Conservation (phyloP, 2,888 invertebrate genomes). For the Tenodera sinensis region DNA sequence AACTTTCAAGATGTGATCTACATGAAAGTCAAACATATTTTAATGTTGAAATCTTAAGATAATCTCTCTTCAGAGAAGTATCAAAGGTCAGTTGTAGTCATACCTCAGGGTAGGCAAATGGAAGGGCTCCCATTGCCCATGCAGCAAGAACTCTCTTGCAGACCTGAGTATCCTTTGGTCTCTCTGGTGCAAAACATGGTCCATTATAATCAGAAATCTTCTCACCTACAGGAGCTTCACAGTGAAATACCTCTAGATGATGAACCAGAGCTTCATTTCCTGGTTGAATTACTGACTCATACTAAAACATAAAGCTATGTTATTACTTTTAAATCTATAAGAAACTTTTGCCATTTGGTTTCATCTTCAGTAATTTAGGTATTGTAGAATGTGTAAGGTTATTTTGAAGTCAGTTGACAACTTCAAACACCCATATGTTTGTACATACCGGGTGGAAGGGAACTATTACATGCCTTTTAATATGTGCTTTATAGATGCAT, state of each 20-base stretch:
- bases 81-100: conserved; percentile 6
- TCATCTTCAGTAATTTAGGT: too few relatives aligned
- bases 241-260: conserved; percentile 98
- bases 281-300: conserved; percentile 76
- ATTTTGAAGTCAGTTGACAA: too few relatives aligned
- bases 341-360: too few relatives aligned
- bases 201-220: conserved; percentile 77
- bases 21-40: too few relatives aligned
- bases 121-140: conserved; percentile 98
- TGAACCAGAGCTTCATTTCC: conserved; percentile 88
- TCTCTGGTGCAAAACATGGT: conserved; percentile 69
- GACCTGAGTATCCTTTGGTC: conserved; percentile 72
- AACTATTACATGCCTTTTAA: too few relatives aligned
- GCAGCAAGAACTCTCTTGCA: conserved; percentile 86
- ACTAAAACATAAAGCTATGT: conserved; percentile 51
- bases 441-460: too few relatives aligned
- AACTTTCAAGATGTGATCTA: too few relatives aligned
- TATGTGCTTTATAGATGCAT: too few relatives aligned
- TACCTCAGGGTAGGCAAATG: conserved; percentile 74
- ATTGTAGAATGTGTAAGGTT: too few relatives aligned
- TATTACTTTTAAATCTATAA: not conserved
- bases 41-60: too few relatives aligned
- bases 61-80: too few relatives aligned
- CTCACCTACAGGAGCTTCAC: conserved; percentile 64
- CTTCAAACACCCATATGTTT: too few relatives aligned